Evolutionary conservation across 2,888 invertebrate genomes (phyloP).

Genomic region (Proisotoma minuta): DNA sequence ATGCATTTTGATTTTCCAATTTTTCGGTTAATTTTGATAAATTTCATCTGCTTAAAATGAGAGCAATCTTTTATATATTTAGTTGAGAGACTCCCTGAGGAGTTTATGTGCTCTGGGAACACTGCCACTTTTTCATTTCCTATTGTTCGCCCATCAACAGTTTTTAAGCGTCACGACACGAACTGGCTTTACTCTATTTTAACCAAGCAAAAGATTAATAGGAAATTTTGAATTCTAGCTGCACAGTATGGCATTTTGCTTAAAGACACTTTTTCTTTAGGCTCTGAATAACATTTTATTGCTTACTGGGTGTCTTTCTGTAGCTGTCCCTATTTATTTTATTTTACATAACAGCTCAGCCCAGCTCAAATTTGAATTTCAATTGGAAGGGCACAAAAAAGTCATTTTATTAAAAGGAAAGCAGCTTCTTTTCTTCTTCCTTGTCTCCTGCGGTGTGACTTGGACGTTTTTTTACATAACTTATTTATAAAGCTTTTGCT

Average conservation of each 20-base stretch:
- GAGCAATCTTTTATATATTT: no score
- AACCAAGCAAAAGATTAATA: no score
- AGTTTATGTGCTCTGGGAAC: slow-evolving; percentile 19
- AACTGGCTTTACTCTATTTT: no score
- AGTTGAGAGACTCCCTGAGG: slow-evolving; percentile 6
- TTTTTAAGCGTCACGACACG: slow-evolving; percentile 15
- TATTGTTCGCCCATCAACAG: slow-evolving; percentile 19
- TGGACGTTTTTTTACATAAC: slow-evolving; percentile 1
- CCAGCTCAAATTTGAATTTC: background rate
- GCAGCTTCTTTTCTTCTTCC: background rate
- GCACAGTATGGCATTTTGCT: slow-evolving; percentile 1
- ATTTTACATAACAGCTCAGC: no score
- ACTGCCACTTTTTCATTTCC: slow-evolving; percentile 20
- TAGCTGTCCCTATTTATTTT: no score
- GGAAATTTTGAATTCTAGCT: no score
- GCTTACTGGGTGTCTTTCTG: no score
- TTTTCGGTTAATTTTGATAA: slow-evolving; percentile 7
- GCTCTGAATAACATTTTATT: no score
- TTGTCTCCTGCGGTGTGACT: slow-evolving; percentile 3
- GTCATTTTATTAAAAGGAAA: background rate
- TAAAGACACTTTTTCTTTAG: slow-evolving; percentile 1
- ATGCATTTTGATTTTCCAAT: background rate
- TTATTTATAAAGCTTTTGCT: slow-evolving; percentile 7
- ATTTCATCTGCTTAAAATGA: no score
- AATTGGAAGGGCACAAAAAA: background rate